A percentile compares a stretch with the other conserved stretches of the same genome.
Conservation (phyloP, 1,140 invertebrate genomes). For the Cyclargus thomasi region DNA sequence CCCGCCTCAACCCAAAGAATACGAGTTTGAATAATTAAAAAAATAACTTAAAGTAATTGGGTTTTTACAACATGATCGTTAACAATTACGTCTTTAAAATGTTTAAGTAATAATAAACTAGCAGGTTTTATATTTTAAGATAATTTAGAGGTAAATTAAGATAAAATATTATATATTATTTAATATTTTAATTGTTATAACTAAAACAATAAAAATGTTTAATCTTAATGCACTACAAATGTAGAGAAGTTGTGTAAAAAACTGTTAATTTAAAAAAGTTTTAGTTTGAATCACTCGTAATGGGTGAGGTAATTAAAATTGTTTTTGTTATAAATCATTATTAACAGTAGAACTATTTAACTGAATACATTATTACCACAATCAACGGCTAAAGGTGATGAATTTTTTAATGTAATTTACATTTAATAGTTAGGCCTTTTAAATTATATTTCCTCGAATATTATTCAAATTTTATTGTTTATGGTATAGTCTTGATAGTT, state of each 20-base stretch:
- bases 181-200: not conserved
- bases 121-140: not conserved
- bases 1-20: not conserved
- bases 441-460: slow-evolving; percentile 10
- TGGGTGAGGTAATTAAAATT: not conserved
- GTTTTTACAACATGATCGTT: not conserved
- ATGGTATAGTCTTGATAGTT: not conserved
- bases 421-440: slow-evolving; percentile 6
- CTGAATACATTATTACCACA: not conserved
- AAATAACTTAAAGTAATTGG: not conserved
- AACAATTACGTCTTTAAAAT: not conserved
- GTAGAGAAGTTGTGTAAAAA: not conserved
- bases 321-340: not conserved
- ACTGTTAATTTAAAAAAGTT: not conserved
- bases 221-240: not conserved
- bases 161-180: not conserved
- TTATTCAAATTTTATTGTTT: slow-evolving; percentile 11
- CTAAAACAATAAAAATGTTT: not conserved
- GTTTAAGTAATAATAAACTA: not conserved
- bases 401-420: slow-evolving; percentile 12
- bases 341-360: not conserved
- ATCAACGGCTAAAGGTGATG: slow-evolving; percentile 12
- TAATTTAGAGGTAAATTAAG: not conserved
- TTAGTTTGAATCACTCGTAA: not conserved
- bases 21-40: not conserved